Base-by-base conservation (phyloP, 2,797 vertebrate genomes). In the Darevskia mixta region DNA sequence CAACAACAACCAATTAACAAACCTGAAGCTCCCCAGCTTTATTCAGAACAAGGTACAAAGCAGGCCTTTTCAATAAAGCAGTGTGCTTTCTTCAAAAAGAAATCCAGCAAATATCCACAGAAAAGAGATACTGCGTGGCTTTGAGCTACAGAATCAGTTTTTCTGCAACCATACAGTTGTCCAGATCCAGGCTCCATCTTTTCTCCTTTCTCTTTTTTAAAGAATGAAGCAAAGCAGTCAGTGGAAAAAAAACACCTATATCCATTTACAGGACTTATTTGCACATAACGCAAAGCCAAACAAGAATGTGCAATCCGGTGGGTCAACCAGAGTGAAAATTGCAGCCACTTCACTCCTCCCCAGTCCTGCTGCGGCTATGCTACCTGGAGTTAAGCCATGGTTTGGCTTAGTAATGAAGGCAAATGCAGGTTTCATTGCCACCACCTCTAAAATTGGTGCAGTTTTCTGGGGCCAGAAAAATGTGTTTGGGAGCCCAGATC, bases 31-130 rank as follows among this genome's bases (percentile, higher is more conserved):
- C 11, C 25, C 0, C 0, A 32, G 76, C 18, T 71, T 27, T 85
- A 32, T 3, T 86, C 27, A 88, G n/a, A 76, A 41, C 71, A 0
- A 66, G 2, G 3, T 43, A 82, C 1, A 85, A 71, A 83, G 83
- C 6, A 86, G 86, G 0, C 35, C 18, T 23, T 80, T 88, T 86
- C n/a, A 6, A 87, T 35, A 87, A 64, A 88, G 86, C 5, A 69
- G 5, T 35, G n/a, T 17, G n/a, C 38, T 73, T 27, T 25, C 25
- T 20, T 20, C 9, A 32, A 87, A 86, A 29, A 10, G 13, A 45
- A 88, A 83, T 29, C 17, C 0, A 5, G 9, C 0, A 82, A 84
- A 81, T 80, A 2, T 1, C 17, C 1, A 1, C 25, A 1, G 64
- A 32, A 18, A 41, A 41, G 72, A 67, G 58, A 82, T 23, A 35